Base-by-base conservation (phyloP, 1,140 invertebrate species). In the Panulirus ornatus region DNA sequence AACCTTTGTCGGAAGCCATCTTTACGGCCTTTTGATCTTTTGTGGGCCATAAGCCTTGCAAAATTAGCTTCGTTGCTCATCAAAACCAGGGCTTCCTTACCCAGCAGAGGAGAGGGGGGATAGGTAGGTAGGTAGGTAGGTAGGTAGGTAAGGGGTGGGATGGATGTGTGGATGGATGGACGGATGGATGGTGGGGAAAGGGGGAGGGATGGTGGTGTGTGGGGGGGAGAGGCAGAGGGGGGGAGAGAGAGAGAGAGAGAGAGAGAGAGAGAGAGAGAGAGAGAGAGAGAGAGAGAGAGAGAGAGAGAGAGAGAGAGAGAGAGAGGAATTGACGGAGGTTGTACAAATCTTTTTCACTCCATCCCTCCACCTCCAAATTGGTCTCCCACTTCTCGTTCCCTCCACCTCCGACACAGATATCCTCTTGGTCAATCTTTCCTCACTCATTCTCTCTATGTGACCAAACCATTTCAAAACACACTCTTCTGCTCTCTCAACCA, bases 1-100 rank as follows among this genome's bases (percentile, higher is more conserved):
- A 44, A 83, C 84, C 71, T 86, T 86, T 86, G 84, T 76, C 47
- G 22, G 84, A 86, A 86, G 84, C 84, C 84, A 76, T 76, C 42
- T 51, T 76, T 76, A 36, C 14, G 66, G 84, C 47, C 84, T 86
- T 86, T 86, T 86, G 84, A 86, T 86, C 84, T 76, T 86, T 86
- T 86, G 84, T 86, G 27, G 70, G 27, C 71, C 42, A 75, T 86
- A 86, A 86, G 84, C 84, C 84, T 76, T 76, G 71, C 71, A 86
- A 86, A 86, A 86, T 86, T 86, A 86, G 73, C 84, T 86, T 38
- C 44, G 42, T 38, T 76, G 71, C 84, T 86, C 84, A 86, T 86
- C 84, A 86, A 58, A 76, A 76, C 70, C 47, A 40, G 70, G 70
- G 84, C 81, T 84, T 84, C 81, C 58, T 84, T 70, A 22, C 19